These are phyloP conservation scores for Hippotragus niger DNA, from an alignment of 2,113 vertebrate genomes.

Conservation along the genomic window DNA sequence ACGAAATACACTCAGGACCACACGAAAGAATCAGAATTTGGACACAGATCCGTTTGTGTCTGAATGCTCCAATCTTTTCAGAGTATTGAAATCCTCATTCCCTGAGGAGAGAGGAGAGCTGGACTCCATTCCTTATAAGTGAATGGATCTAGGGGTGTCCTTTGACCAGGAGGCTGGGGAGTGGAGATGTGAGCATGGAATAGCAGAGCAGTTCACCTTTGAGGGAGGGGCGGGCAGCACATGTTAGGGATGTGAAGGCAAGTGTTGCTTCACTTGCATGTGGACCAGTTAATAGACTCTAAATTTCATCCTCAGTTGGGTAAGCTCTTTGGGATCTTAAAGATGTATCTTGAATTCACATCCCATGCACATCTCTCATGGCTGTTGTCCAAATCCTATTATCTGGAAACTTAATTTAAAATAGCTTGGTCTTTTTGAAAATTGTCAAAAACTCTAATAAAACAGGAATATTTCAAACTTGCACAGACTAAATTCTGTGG, in stretches of 20 bases:
- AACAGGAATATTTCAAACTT: neutral
- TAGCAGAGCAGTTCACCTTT: neutral
- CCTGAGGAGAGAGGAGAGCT: neutral
- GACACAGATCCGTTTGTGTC: neutral
- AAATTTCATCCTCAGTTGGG: neutral
- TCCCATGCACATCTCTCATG: neutral
- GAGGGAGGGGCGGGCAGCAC: neutral
- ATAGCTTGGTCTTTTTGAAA: constrained; percentile 41
- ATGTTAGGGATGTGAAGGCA: neutral
- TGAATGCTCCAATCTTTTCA: neutral
- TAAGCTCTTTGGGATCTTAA: neutral
- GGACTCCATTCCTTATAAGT: neutral
- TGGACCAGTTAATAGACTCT: neutral
- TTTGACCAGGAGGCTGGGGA: neutral
- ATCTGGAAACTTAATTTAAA: constrained; percentile 53
- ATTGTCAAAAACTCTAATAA: constrained; percentile 43
- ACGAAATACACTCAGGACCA: neutral
- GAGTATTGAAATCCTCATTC: neutral
- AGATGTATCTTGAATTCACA: constrained; percentile 25
- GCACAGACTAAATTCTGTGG: neutral
- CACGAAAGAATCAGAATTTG: neutral
- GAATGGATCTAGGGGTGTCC: neutral
- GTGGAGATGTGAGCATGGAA: neutral
- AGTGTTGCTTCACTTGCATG: neutral
- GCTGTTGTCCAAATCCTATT: constrained; percentile 49